A percentile compares a stretch with the other conserved stretches of the same genome.
Conservation (phyloP, 2,797 vertebrate genomes). For the Danio tinwini region DNA sequence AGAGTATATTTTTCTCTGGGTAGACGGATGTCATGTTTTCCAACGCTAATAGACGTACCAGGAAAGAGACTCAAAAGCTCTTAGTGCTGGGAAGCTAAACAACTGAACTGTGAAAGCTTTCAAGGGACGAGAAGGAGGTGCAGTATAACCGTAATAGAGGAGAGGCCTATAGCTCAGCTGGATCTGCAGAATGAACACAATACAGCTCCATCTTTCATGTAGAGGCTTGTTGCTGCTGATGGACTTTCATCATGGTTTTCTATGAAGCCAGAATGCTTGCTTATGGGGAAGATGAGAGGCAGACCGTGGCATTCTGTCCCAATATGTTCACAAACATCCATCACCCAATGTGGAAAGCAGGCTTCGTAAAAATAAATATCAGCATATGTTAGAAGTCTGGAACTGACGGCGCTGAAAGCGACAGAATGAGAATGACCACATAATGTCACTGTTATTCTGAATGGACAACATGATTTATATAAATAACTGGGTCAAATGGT, state of each 20-base stretch:
- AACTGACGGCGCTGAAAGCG: conserved; percentile 19
- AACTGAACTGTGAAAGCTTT: conserved; percentile 51
- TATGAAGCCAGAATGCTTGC: conserved; percentile 18
- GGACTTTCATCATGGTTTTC: conserved; percentile 43
- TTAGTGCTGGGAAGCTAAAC: conserved; percentile 43
- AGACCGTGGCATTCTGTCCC: conserved; percentile 27
- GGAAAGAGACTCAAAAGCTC: conserved; percentile 30
- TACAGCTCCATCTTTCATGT: conserved; percentile 33
- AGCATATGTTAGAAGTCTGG: conserved; percentile 22
- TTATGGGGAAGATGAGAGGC: conserved; percentile 37
- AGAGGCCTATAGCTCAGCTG: conserved; percentile 34
- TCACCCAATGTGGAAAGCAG: conserved; percentile 27
- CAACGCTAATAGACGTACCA: conserved; percentile 28
- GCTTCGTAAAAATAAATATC: conserved; percentile 1
- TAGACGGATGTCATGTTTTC: conserved; percentile 40
- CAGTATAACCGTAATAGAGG: conserved; percentile 31
- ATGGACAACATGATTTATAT: not conserved
- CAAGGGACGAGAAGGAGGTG: conserved; percentile 31
- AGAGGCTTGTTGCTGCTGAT: conserved; percentile 45
- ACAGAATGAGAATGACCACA: not conserved
- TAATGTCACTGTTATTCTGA: not conserved
- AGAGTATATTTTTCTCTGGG: conserved; percentile 22
- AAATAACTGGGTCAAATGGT: conserved; percentile 6
- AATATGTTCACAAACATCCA: conserved; percentile 32
- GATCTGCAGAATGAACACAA: conserved; percentile 18